Evolutionary conservation across 2,888 invertebrate species (phyloP).

Genomic region (Crossocerus cetratus): DNA sequence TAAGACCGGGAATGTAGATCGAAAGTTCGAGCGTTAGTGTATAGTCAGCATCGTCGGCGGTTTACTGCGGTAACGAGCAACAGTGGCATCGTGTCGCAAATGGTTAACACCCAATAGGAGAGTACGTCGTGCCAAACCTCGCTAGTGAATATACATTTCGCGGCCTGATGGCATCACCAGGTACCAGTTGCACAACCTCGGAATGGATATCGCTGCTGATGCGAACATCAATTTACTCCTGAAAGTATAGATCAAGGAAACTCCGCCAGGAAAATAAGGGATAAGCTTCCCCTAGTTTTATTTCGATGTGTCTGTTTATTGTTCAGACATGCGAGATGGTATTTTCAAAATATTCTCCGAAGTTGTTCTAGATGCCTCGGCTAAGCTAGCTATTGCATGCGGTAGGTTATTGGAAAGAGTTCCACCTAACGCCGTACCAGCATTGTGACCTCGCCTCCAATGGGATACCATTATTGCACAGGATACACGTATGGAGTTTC

Average conservation of each 20-base stretch:
- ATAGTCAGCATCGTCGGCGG: not conserved
- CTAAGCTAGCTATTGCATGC: constrained; percentile 52
- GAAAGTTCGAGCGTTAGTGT: constrained; percentile 19
- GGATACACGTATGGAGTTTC: not conserved
- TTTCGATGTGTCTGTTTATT: not conserved
- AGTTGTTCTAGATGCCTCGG: constrained; percentile 12
- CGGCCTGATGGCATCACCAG: too few relatives aligned
- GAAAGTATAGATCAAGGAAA: too few relatives aligned
- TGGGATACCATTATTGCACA: not conserved
- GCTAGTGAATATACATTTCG: too few relatives aligned
- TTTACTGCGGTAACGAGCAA: constrained; percentile 17
- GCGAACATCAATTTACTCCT: too few relatives aligned
- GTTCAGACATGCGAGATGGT: constrained; percentile 19
- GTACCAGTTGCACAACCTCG: constrained; percentile 3
- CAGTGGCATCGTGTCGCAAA: constrained; percentile 24
- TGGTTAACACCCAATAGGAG: constrained; percentile 11
- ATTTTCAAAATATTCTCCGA: constrained; percentile 12
- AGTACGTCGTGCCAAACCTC: too few relatives aligned
- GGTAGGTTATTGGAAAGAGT: constrained; percentile 20
- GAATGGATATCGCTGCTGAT: not conserved
- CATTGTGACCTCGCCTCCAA: too few relatives aligned
- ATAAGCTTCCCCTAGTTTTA: not conserved
- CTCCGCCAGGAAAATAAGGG: not conserved
- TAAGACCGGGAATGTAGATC: constrained; percentile 19
- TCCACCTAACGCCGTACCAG: not conserved